Conservation (phyloP, 92 coral and sea anemone species). For the Heliopora coerulea region DNA sequence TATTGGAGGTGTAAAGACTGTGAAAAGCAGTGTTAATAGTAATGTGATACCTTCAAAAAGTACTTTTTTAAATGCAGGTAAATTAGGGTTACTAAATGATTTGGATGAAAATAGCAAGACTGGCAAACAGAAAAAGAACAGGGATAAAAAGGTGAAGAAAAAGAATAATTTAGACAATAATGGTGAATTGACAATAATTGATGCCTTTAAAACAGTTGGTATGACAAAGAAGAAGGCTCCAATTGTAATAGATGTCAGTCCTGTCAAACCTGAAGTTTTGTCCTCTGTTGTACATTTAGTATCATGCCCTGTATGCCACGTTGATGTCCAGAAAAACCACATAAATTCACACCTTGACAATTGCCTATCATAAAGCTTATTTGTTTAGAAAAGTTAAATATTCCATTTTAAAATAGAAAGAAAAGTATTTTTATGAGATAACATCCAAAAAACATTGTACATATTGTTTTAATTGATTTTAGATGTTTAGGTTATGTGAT, state of each 20-base stretch:
- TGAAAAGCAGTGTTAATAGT: too few species aligned
- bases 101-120: background rate
- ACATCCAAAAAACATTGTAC: background rate
- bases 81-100: background rate
- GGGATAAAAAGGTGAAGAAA: background rate
- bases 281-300: constrained; percentile 21
- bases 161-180: constrained; percentile 21
- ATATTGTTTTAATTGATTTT: constrained; percentile 1
- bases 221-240: constrained; percentile 29
- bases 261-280: constrained; percentile 3
- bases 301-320: constrained; percentile 78
- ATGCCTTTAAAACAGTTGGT: constrained; percentile 72
- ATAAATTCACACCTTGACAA: constrained; percentile 27
- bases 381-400: background rate
- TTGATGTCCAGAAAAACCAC: background rate
- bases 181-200: constrained; percentile 59
- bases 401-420: background rate
- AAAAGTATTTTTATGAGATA: background rate
- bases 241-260: constrained; percentile 38
- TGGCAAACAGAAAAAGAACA: background rate
- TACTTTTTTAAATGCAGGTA: background rate
- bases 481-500: background rate
- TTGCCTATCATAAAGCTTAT: constrained; percentile 1
- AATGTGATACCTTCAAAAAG: too few species aligned
- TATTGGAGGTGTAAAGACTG: too few species aligned